Evolutionary conservation across 2,113 vertebrate species (phyloP), one percentile per base, ranked within the genome.

Genomic region (Mormyrus lacerda): DNA sequence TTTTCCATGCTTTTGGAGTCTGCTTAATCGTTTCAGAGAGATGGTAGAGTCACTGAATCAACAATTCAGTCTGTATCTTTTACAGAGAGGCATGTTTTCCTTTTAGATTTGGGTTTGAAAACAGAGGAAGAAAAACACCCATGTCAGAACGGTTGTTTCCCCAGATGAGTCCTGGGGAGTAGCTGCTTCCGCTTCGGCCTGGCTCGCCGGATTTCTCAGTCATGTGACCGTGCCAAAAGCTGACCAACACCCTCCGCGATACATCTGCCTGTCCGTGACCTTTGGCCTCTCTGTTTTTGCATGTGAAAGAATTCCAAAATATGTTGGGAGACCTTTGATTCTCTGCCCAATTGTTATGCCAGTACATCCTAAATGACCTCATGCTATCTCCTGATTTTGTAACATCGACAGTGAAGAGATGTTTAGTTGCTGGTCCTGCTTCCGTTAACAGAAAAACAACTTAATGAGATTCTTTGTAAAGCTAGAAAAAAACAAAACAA

Each of bases 51-150:
- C 79, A 88, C 53, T 85, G 88, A 87, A 55, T n/a, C 87, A 58
- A 82, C 89, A 76, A 31, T 47, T 24, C 55, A 69, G 31, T 87
- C 51, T 65, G 31, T 51, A 88, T 90, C 89, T 69, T 61, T 90
- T 88, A 86, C 85, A 45, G 87, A 88, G 24, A 31, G 31, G 45
- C 83, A 82, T 19, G 15, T 45, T 35, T 89, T 89, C 55, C 87
- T 76, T 90, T 84, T 53, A 4, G 86, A 89, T 90, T 35, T 7
- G 44, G 73, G 85, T 87, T 89, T 50, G n/a, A 88, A 90, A 90
- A 50, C 76, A 87, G 55, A 87, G 89, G 69, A 76, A 91, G 79
- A 88, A 55, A 31, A 90, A 91, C 88, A 90, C 69, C 42, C 45
- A 69, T 19, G 51, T 50, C 17, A 7, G 45, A 76, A 42, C 24